Base-by-base conservation (phyloP, 1,140 invertebrate genomes). In the Zaprionus lachaisei region DNA sequence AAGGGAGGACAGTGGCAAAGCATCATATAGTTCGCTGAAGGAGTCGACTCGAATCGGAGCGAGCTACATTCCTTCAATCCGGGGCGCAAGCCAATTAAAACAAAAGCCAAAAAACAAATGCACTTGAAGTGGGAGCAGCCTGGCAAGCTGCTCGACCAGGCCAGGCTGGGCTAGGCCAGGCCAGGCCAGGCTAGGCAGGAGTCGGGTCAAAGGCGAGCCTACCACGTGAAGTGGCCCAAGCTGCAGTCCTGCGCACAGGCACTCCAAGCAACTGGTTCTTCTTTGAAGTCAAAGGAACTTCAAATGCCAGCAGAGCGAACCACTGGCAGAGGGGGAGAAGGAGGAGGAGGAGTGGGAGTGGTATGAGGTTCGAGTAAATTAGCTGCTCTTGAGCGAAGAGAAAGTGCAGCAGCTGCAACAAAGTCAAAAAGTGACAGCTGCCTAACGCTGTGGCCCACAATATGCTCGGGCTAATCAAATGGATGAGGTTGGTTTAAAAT, bases 81-180 rank as follows among this genome's bases (percentile, higher is more conserved):
- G 81, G 47, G 51, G 68, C 66, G 74, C 81, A 89, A 83, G 84
- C 84, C 84, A 89, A 89, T 89, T 89, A 89, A 89, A 89, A 89
- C 84, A 89, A 89, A 89, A 90, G 84, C 84, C 84, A 84, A 89
- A 89, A 87, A 89, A 89, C 84, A 89, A 89, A 89, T 90, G 84
- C 81, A 90, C 84, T 89, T 76, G 72, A 89, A 76, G 70, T 49
- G 72, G 37, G 26, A 24, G 69, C 69, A 66, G 17, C 51, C 12
- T 24, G 58, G 20, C 47, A 24, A 22, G 41, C 20, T 34, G 63
- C 67, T 26, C n/a, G 60, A 68, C 38, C 44, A 66, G 57, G 54
- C 34, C 37, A 31, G 62, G 54, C 41, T 37, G 72, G 12, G 54
- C 34, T 22, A 31, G 57, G 54, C 26, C 34, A 24, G 72, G n/a